Conservation (phyloP, 2,888 invertebrate genomes). For the Nephrotoma appendiculata region DNA sequence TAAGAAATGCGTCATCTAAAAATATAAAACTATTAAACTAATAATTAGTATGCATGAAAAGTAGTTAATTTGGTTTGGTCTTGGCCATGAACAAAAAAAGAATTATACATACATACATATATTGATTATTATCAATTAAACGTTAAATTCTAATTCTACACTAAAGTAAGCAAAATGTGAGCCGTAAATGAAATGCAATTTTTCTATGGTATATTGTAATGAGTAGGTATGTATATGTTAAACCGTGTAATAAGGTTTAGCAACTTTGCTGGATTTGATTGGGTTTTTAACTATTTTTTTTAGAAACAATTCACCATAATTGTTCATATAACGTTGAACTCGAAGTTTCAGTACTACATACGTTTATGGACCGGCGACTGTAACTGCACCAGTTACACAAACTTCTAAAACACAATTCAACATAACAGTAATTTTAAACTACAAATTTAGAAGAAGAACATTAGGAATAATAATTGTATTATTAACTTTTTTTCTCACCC, state of each 20-base stretch:
- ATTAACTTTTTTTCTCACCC: background rate
- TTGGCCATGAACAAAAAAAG: background rate
- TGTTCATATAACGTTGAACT: too few relatives aligned
- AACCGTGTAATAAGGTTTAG: background rate
- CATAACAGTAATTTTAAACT: background rate
- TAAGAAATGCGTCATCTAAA: background rate
- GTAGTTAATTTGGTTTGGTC: background rate
- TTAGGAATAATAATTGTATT: background rate
- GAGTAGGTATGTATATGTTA: background rate
- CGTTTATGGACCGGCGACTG: too few relatives aligned
- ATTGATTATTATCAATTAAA: background rate
- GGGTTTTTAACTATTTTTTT: background rate
- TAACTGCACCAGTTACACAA: too few relatives aligned
- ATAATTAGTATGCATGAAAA: background rate
- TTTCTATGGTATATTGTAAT: too few relatives aligned
- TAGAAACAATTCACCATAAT: background rate
- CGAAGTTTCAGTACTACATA: too few relatives aligned
- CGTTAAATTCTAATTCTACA: background rate
- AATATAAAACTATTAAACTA: background rate
- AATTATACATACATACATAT: background rate
- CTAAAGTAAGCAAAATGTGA: background rate
- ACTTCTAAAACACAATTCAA: background rate
- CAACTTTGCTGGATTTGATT: background rate
- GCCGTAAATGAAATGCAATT: background rate
- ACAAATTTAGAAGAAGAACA: background rate